phyloP scores from a whole-genome alignment of 2,888 invertebrate species.

The Trypoxylon attenuatum region DNA sequence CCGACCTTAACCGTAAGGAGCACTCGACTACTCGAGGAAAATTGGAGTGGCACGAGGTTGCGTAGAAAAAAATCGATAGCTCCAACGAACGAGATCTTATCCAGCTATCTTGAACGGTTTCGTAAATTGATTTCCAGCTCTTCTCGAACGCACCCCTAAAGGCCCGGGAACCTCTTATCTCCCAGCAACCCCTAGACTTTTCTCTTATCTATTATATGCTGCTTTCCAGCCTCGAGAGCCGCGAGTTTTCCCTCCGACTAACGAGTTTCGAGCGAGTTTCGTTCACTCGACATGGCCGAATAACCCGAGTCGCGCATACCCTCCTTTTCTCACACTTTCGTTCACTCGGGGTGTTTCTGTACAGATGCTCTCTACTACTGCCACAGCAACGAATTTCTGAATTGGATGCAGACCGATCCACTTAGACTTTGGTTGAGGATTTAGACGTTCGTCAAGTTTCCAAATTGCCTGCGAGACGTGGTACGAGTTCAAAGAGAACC shows the following conservation, averaged over 20 bases:
- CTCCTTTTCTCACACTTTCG: too few species aligned
- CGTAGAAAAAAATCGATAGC: conserved; percentile 43
- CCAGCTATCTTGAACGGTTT: conserved; percentile 65
- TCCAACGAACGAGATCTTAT: conserved; percentile 52
- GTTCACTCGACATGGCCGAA: background rate
- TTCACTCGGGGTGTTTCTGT: too few species aligned
- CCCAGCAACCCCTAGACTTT: conserved; percentile 22
- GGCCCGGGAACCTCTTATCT: conserved; percentile 5
- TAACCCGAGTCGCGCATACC: too few species aligned
- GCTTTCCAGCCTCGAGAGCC: conserved; percentile 4
- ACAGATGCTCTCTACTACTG: too few species aligned
- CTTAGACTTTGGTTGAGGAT: too few species aligned
- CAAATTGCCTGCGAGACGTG: conserved; percentile 15
- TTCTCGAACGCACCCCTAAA: conserved; percentile 39
- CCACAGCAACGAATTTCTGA: too few species aligned
- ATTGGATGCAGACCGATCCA: too few species aligned
- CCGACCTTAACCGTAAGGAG: too few species aligned
- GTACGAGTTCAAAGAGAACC: conserved; percentile 11
- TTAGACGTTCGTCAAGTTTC: conserved; percentile 14
- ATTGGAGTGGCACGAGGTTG: too few species aligned
- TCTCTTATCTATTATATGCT: conserved; percentile 57
- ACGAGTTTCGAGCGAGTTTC: conserved; percentile 37
- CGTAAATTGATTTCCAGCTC: conserved; percentile 71
- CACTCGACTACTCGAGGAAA: too few species aligned
- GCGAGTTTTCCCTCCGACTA: conserved; percentile 6